A percentile compares a stretch with the other conserved stretches of the same genome.
phyloP scores from a whole-genome alignment of 2,113 vertebrate genomes.

The Mohoua ochrocephala region DNA sequence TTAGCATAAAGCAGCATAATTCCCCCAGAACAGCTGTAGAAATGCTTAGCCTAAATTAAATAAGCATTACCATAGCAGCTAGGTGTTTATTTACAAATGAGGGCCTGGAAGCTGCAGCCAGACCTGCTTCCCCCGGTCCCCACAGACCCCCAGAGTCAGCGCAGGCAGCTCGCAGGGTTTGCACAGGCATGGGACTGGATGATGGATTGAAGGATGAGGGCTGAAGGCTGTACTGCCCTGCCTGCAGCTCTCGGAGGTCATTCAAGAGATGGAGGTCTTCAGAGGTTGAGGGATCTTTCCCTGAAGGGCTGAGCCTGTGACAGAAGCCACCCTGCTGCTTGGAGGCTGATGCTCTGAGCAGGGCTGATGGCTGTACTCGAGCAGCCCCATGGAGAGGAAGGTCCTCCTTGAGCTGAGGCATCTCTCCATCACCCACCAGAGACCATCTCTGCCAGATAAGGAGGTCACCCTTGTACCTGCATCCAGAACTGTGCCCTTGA shows the following conservation, averaged over 20 bases:
- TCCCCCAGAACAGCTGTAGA: conserved; percentile 22
- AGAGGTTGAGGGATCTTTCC: neutral
- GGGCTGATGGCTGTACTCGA: neutral
- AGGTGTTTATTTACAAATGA: conserved; percentile 37
- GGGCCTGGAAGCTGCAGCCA: neutral
- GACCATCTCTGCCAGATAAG: neutral
- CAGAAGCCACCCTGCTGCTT: neutral
- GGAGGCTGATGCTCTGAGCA: neutral
- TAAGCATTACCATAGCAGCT: conserved; percentile 48
- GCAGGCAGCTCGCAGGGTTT: neutral
- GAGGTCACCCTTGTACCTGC: neutral
- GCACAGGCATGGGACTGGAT: neutral
- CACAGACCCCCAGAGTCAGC: neutral
- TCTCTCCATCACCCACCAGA: neutral
- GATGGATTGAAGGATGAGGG: neutral
- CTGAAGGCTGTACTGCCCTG: neutral
- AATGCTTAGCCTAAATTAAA: conserved; percentile 41
- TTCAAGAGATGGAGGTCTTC: neutral
- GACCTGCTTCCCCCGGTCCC: neutral
- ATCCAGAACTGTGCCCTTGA: neutral
- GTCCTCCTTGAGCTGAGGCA: neutral
- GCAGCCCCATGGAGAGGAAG: neutral
- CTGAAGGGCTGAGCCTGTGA: neutral
- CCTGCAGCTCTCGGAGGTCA: neutral
- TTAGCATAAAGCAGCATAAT: neutral